phyloP scores from a whole-genome alignment of 2,888 invertebrate genomes.

The Cerastoderma edule region DNA sequence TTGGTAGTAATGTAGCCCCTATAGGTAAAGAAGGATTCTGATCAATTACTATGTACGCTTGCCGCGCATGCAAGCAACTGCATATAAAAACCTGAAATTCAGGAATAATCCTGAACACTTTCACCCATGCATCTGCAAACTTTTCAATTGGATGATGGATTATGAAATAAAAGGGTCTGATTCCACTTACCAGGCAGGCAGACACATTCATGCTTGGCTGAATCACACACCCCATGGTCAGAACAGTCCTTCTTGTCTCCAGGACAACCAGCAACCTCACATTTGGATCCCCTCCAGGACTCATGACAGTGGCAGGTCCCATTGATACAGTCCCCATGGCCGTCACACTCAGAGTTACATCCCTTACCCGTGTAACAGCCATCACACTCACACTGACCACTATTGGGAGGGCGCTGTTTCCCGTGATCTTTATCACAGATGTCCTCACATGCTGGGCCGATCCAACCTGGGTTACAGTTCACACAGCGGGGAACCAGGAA shows the following conservation, averaged over 20 bases:
- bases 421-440: slow-evolving; percentile 64
- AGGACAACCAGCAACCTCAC: slow-evolving; percentile 70
- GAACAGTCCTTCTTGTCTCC: slow-evolving; percentile 65
- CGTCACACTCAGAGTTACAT: slow-evolving; percentile 64
- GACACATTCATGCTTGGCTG: slow-evolving; percentile 63
- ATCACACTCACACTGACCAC: slow-evolving; percentile 66
- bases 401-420: slow-evolving; percentile 64
- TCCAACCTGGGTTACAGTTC: slow-evolving; percentile 66
- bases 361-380: slow-evolving; percentile 67
- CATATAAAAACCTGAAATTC: no score
- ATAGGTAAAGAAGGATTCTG: no score
- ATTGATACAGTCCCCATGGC: slow-evolving; percentile 56
- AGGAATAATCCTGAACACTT: no score
- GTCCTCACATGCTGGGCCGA: slow-evolving; percentile 70
- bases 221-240: slow-evolving; percentile 66
- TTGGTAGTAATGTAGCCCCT: no score
- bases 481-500: slow-evolving; percentile 65
- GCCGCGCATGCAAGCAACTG: no score
- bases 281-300: slow-evolving; percentile 67
- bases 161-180: no score
- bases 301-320: slow-evolving; percentile 65
- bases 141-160: no score
- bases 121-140: no score
- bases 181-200: slow-evolving; percentile 71
- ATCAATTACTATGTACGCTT: no score